phyloP scores from a whole-genome alignment of 2,797 vertebrate genomes.

The Brotula barbata region DNA sequence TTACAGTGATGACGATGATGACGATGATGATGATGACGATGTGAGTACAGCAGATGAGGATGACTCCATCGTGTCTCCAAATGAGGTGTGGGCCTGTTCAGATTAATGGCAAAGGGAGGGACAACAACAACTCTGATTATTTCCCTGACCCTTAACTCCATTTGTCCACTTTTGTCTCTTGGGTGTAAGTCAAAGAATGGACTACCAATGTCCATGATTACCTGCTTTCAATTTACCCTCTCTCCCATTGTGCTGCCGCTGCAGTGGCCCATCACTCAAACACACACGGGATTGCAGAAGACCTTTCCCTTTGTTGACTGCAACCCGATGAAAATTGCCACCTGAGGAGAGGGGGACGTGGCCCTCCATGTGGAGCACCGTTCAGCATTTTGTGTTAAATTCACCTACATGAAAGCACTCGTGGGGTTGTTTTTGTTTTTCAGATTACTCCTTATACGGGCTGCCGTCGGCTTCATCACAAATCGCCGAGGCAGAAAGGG shows the following conservation, averaged over 20 bases:
- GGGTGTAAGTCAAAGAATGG: constrained; percentile 46
- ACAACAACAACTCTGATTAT: constrained; percentile 52
- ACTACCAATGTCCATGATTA: constrained; percentile 59
- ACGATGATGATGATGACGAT: constrained; percentile 22
- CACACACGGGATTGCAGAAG: constrained; percentile 31
- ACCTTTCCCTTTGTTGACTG: constrained; percentile 50
- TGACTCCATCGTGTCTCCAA: constrained; percentile 4
- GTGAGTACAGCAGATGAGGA: constrained; percentile 23
- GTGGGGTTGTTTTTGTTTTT: constrained; percentile 8
- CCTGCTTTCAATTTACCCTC: constrained; percentile 58
- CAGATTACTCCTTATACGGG: too few relatives aligned
- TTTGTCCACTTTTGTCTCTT: constrained; percentile 53
- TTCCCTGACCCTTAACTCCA: constrained; percentile 48
- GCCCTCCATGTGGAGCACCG: constrained; percentile 3
- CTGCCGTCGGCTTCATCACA: constrained; percentile 39
- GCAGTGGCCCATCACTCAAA: constrained; percentile 49
- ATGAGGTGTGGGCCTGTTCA: constrained; percentile 40
- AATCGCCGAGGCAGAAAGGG: not conserved
- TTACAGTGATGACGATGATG: too few relatives aligned
- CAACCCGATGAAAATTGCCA: constrained; percentile 52
- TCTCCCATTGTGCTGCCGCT: constrained; percentile 45
- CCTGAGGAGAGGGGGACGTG: constrained; percentile 34
- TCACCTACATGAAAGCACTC: not conserved
- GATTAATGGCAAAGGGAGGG: constrained; percentile 53
- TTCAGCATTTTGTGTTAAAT: constrained; percentile 8